Evolutionary conservation across 2,888 invertebrate genomes (phyloP), one percentile per base, ranked within the genome.

Genomic region (Eudemis profundana): DNA sequence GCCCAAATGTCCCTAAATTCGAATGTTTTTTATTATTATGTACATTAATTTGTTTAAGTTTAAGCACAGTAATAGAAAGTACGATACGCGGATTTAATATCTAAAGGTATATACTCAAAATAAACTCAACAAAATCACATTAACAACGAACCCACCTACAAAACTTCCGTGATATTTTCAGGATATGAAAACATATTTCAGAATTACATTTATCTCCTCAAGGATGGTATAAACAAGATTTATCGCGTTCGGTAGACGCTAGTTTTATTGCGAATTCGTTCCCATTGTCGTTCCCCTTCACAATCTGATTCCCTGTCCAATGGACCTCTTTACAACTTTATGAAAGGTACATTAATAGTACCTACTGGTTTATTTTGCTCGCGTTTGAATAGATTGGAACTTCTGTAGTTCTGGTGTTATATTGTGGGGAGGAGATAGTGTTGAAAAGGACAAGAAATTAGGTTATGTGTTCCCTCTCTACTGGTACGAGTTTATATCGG

Each of bases 231-330:
- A 75, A 78, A 78, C 76, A 79, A 78, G 78, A 76, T 79, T 81
- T 78, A 81, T 75, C 69, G 69, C 70, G 63, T 66, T 50, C 66
- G 42, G 64, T 4, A 33, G 71, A 74, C 54, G 51, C 74, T 79
- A 79, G 76, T 78, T 81, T 79, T 78, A 79, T 75, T 74, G 73
- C 73, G 68, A 72, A 73, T 72, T 71, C 70, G 70, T 69, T 46
- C 14, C 49, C 33, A 50, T 57, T 63, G 57, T 57, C 33, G 7
- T 27, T 19, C 7, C 23, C 17, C 40, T 49, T 40, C 42, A 42
- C 57, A 57, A 57, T 57, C 56, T 63, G 57, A 63, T 63, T 50
- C 42, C 33, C 19, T 49, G 27, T 42, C 49, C 33, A 36, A 56
- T 33, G 56, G 33, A 33, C 42, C 56, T 42, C 49, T 62, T 57